Base-by-base conservation (phyloP, 2,888 invertebrate genomes). In the Euzophera pinguis region DNA sequence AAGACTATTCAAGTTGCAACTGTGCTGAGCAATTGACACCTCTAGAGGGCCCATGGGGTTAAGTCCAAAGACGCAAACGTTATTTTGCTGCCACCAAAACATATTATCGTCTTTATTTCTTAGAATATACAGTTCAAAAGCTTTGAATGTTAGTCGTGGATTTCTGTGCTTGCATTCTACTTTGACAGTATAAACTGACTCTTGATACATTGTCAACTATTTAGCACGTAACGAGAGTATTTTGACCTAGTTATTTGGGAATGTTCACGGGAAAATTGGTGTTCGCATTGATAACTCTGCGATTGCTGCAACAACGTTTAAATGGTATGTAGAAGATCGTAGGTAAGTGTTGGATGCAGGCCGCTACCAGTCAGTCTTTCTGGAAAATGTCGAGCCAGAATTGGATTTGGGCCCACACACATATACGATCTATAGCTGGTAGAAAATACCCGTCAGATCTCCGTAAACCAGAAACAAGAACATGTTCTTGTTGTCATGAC, bases 11-110 rank as follows among this genome's bases (percentile, higher is more conserved):
- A 45, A 45, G 45, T 32, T 45, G 65, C 64, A 74, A 69, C 64
- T 67, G 69, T 71, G 75, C 69, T 67, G 63, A 73, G 68, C 71
- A 71, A 74, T 78, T 75, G 78, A 78, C 78, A 78, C 73, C 67
- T 73, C 65, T 64, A 54, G 58, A 69, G 67, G 65, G 65, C 70
- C 63, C 64, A 66, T 68, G 67, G 66, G 75, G 71, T 71, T 73
- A 32, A 8, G 32, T n/a, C 29, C 13, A 32, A 32, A 14, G 27
- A 12, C 1, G 17, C 45, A 9, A 45, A 45, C 32, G n/a, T 45
- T 32, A 14, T 9, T 16, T 4, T 45, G 14, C 45, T 34, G 16
- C 16, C 10, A 5, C 9, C 6, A 4, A 14, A 45, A 32, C 9
- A 2, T 1, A 45, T 45, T 32, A 1, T 16, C 29, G 10, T 6